These are phyloP conservation scores for Plectropomus leopardus DNA, from an alignment of 2,113 vertebrate species.

Conservation along the genomic window DNA sequence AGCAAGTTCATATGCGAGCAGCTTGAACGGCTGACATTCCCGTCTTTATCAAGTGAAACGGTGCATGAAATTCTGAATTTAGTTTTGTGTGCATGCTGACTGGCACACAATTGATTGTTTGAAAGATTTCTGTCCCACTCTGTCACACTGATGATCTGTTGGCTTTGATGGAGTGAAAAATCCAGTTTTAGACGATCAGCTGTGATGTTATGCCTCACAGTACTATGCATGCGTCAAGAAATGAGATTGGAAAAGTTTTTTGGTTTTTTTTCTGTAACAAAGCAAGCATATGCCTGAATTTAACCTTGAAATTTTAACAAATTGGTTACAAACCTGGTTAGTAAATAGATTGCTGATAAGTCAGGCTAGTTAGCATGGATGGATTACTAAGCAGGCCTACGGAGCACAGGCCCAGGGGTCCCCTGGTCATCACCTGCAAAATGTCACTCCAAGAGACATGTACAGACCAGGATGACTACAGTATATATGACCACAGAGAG, in stretches of 20 bases:
- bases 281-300: not conserved
- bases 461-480: too few relatives aligned
- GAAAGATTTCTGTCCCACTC: constrained; percentile 58
- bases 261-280: constrained; percentile 2
- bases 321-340: not conserved
- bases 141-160: constrained; percentile 52
- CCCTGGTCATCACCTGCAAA: too few relatives aligned
- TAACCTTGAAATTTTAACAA: not conserved
- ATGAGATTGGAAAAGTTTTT: constrained; percentile 1
- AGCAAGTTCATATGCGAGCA: constrained; percentile 33
- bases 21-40: constrained; percentile 12
- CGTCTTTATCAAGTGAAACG: constrained; percentile 51
- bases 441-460: too few relatives aligned
- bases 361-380: not conserved
- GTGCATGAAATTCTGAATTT: constrained; percentile 52
- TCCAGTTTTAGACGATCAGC: constrained; percentile 38
- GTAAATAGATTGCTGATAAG: not conserved
- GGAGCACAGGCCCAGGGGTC: too few relatives aligned
- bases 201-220: constrained; percentile 30
- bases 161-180: constrained; percentile 57
- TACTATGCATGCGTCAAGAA: constrained; percentile 16
- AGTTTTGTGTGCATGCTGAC: constrained; percentile 27
- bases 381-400: too few relatives aligned
- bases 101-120: constrained; percentile 54
- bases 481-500: too few relatives aligned